Evolutionary conservation across 1,140 invertebrate genomes (phyloP).

Genomic region (Maniola jurtina): DNA sequence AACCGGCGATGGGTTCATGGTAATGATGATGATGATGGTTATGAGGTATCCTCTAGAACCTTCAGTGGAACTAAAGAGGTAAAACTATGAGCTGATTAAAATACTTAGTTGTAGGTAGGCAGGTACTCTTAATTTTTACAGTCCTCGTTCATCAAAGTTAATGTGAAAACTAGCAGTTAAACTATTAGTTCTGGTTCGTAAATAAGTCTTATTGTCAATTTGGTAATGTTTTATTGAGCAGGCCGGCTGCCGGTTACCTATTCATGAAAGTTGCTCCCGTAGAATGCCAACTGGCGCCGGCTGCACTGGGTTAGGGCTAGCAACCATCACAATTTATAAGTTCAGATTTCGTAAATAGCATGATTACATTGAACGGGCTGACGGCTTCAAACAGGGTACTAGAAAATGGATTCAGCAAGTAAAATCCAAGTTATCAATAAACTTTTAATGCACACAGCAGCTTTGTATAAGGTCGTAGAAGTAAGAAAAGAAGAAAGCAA

Average conservation of each 20-base stretch:
- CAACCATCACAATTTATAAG: background rate
- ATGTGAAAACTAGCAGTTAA: slow-evolving; percentile 11
- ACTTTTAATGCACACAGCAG: too few relatives aligned
- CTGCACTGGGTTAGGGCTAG: background rate
- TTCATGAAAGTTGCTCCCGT: slow-evolving; percentile 71
- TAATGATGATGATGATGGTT: too few relatives aligned
- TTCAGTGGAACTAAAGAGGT: too few relatives aligned
- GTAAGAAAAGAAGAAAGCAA: too few relatives aligned
- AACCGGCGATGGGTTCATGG: too few relatives aligned
- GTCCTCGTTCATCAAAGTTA: slow-evolving; percentile 8
- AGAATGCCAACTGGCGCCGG: slow-evolving; percentile 66
- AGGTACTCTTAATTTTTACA: background rate
- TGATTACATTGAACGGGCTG: too few relatives aligned
- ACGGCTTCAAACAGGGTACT: too few relatives aligned
- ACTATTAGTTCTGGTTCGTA: slow-evolving; percentile 25
- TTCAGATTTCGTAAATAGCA: background rate
- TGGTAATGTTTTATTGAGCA: slow-evolving; percentile 43
- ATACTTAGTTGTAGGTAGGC: too few relatives aligned
- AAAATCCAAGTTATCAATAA: too few relatives aligned
- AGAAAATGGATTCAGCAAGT: too few relatives aligned
- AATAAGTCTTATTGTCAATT: slow-evolving; percentile 30
- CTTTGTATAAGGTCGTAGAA: too few relatives aligned
- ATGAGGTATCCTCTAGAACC: too few relatives aligned
- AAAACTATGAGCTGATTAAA: background rate
- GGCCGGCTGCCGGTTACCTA: slow-evolving; percentile 65